Evolutionary conservation across 1,140 invertebrate species (phyloP).

Genomic region (Tetragonula clypearis): DNA sequence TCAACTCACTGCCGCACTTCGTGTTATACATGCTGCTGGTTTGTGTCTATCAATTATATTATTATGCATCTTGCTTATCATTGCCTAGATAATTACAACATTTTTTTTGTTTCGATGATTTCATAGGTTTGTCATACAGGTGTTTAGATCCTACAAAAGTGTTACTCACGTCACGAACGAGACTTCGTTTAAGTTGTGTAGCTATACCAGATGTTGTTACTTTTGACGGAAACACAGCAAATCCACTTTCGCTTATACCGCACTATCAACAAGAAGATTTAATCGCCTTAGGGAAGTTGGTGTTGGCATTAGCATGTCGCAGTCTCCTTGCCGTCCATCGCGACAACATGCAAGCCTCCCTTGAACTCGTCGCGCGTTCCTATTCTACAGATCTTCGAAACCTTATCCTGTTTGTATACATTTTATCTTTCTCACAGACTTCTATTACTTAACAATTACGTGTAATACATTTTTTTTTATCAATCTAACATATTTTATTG

Average conservation of each 20-base stretch:
- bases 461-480: background rate
- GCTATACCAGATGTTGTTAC: conserved; percentile 93
- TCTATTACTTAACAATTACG: background rate
- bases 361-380: conserved; percentile 93
- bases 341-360: conserved; percentile 92
- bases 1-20: conserved; percentile 96
- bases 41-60: conserved; percentile 20
- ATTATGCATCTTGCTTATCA: background rate
- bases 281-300: conserved; percentile 93
- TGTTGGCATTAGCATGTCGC: conserved; percentile 95
- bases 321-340: conserved; percentile 92
- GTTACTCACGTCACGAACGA: conserved; percentile 87
- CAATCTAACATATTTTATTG: background rate
- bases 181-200: conserved; percentile 90
- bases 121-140: conserved; percentile 85
- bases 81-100: background rate
- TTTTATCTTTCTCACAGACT: background rate
- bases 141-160: conserved; percentile 96
- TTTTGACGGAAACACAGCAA: conserved; percentile 87
- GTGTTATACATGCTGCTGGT: conserved; percentile 94
- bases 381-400: conserved; percentile 97
- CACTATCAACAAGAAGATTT: conserved; percentile 97
- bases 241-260: conserved; percentile 86
- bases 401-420: conserved; percentile 91
- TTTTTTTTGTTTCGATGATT: background rate